Evolutionary conservation across 2,888 invertebrate genomes (phyloP).

Genomic region (Mamestra brassicae): DNA sequence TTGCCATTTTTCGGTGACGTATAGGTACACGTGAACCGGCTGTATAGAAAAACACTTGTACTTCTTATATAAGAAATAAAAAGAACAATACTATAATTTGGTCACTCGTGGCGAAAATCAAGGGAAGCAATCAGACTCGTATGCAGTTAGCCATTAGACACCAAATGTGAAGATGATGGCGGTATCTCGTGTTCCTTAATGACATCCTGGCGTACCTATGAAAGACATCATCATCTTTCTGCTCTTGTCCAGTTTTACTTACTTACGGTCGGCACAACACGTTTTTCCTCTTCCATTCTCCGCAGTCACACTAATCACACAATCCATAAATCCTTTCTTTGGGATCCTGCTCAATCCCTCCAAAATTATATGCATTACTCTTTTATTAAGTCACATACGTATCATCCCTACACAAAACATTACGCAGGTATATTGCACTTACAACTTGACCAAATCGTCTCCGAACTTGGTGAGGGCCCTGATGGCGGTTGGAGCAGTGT

Average conservation of each 20-base stretch:
- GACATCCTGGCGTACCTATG: not conserved
- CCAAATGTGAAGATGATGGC: too few species aligned
- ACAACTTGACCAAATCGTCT: constrained; percentile 95
- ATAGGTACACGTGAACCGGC: not conserved
- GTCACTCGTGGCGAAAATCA: too few species aligned
- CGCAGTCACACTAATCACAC: not conserved
- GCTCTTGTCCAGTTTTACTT: not conserved
- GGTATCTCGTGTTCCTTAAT: not conserved
- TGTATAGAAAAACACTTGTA: not conserved
- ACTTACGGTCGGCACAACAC: not conserved
- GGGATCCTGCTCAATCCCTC: too few species aligned
- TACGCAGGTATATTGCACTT: constrained; percentile 65
- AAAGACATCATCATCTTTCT: not conserved
- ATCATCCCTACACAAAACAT: not conserved
- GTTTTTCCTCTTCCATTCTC: not conserved
- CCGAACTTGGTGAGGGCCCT: constrained; percentile 98
- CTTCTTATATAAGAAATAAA: not conserved
- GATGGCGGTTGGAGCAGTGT: constrained; percentile 99
- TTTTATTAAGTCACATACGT: not conserved
- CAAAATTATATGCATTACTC: not conserved
- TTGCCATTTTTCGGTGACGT: too few species aligned
- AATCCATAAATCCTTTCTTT: not conserved
- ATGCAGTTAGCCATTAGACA: not conserved
- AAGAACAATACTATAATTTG: not conserved
- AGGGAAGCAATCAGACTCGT: not conserved